These are phyloP conservation scores for Oligia strigilis DNA, from an alignment of 2,888 invertebrate genomes.

Conservation along the genomic window DNA sequence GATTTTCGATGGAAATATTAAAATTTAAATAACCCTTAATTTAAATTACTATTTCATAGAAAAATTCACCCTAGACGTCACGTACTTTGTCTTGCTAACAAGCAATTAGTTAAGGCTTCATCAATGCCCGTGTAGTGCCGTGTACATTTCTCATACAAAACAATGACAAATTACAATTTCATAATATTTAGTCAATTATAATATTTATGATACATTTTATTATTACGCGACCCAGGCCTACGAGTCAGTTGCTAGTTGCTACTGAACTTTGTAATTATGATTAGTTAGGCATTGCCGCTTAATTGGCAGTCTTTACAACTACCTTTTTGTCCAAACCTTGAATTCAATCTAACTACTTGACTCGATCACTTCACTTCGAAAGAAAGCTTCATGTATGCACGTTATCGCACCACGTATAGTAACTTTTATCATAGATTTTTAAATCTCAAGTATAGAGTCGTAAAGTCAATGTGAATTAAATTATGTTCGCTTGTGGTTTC, in stretches of 20 bases:
- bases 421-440: conserved; percentile 65
- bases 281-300: conserved; percentile 66
- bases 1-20: conserved; percentile 68
- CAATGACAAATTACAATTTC: conserved; percentile 66
- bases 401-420: conserved; percentile 65
- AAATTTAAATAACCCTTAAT: conserved; percentile 45
- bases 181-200: conserved; percentile 62
- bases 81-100: conserved; percentile 38
- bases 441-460: conserved; percentile 67
- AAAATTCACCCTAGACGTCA: conserved; percentile 53
- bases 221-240: conserved; percentile 81
- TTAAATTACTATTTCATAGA: conserved; percentile 39
- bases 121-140: conserved; percentile 51
- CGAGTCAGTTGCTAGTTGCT: conserved; percentile 76
- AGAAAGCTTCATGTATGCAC: conserved; percentile 61
- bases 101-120: conserved; percentile 49
- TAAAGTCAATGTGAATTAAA: conserved; percentile 60
- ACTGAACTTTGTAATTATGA: conserved; percentile 64
- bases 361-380: conserved; percentile 59
- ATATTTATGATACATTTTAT: conserved; percentile 48
- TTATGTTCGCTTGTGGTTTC: conserved; percentile 62
- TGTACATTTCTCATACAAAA: conserved; percentile 69
- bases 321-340: conserved; percentile 31
- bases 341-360: conserved; percentile 47
- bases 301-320: conserved; percentile 52